These are phyloP conservation scores for Bubo blakistoni DNA, from an alignment of 2,113 vertebrate species.

Conservation along the genomic window DNA sequence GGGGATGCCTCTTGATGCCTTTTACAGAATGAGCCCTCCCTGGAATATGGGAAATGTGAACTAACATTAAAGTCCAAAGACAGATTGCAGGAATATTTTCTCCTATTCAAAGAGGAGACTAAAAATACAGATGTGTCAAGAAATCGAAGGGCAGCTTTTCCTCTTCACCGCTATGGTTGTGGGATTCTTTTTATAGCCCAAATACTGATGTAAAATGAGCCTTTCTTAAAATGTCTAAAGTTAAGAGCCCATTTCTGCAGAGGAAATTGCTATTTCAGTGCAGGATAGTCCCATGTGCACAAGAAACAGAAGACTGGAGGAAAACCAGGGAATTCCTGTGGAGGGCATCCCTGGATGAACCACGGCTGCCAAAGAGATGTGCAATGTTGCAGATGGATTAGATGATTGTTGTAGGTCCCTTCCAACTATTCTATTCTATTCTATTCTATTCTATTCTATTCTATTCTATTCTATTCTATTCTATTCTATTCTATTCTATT, in stretches of 20 bases:
- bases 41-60: neutral
- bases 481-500: rapidly evolving
- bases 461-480: rapidly evolving
- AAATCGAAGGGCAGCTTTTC: neutral
- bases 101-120: neutral
- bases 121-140: conserved; percentile 22
- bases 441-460: rapidly evolving
- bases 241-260: neutral
- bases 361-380: neutral
- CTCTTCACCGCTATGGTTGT: rapidly evolving
- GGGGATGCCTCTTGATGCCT: conserved; percentile 35
- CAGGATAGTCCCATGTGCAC: rapidly evolving
- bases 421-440: neutral
- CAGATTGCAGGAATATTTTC: neutral
- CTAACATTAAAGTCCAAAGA: neutral
- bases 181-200: neutral
- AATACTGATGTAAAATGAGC: neutral
- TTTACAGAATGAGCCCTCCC: neutral
- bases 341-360: neutral
- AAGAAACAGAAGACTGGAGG: neutral
- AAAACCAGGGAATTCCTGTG: neutral
- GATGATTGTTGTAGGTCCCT: neutral
- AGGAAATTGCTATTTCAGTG: neutral
- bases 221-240: neutral
- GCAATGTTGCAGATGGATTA: neutral